Percentiles rank a stretch among this genome's conserved stretches.
phyloP scores from a whole-genome alignment of 2,888 invertebrate species.

The Tridacna gigas region DNA sequence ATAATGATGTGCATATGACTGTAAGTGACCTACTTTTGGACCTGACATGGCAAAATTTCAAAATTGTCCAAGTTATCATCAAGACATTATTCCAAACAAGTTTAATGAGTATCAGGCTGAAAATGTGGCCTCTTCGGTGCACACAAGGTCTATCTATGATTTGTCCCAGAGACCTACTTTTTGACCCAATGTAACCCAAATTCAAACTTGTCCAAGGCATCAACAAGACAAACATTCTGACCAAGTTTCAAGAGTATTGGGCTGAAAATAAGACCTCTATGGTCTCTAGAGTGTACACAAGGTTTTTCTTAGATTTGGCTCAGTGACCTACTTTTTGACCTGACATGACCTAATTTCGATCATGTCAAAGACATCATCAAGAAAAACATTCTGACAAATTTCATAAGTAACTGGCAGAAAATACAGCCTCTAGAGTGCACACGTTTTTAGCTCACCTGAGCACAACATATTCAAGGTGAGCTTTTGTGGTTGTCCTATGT shows the following conservation, averaged over 20 bases:
- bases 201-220: not conserved
- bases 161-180: not conserved
- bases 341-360: not conserved
- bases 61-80: no score
- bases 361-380: not conserved
- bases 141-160: not conserved
- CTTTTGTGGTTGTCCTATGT: no score
- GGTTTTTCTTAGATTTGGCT: not conserved
- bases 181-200: not conserved
- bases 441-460: no score
- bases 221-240: slow-evolving; percentile 1
- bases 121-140: not conserved
- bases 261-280: not conserved
- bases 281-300: not conserved
- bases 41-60: no score
- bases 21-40: no score
- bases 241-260: not conserved
- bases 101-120: no score
- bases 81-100: not conserved
- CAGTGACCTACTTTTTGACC: no score
- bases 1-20: no score
- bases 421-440: no score
- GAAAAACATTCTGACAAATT: not conserved
- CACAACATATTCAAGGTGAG: no score
- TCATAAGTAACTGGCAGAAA: no score